Evolutionary conservation across 2,113 vertebrate genomes (phyloP).

Genomic region (Triplophysa dalaica): DNA sequence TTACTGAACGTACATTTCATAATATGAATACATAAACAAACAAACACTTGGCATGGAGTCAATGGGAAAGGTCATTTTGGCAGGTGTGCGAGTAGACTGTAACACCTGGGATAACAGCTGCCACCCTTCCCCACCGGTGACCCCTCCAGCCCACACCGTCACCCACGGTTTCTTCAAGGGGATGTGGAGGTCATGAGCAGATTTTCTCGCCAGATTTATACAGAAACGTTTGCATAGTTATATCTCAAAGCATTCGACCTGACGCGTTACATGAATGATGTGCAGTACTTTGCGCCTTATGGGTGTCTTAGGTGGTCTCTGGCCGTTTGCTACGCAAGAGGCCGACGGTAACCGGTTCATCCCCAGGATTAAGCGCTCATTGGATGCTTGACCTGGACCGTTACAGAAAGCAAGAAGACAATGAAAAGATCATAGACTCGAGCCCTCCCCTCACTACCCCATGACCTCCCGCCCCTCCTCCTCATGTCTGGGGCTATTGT

Average conservation of each 20-base stretch:
- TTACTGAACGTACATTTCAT: too few species aligned
- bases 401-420: background rate
- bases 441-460: conserved; percentile 46
- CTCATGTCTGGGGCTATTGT: conserved; percentile 49
- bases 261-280: too few species aligned
- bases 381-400: too few species aligned
- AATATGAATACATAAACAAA: too few species aligned
- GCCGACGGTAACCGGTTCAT: too few species aligned
- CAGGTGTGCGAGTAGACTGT: conserved; percentile 34
- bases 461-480: conserved; percentile 56
- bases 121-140: conserved; percentile 42
- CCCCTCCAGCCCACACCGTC: background rate
- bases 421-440: background rate
- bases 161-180: conserved; percentile 16
- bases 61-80: conserved; percentile 43
- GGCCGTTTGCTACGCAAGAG: too few species aligned
- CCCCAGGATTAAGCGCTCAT: too few species aligned
- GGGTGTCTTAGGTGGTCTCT: too few species aligned
- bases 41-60: conserved; percentile 45
- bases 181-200: background rate
- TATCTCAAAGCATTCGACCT: background rate
- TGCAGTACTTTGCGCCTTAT: too few species aligned
- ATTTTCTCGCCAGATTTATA: background rate
- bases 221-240: background rate
- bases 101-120: conserved; percentile 62